Base-by-base conservation (phyloP, 2,888 invertebrate species). In the Apodemia duryi region DNA sequence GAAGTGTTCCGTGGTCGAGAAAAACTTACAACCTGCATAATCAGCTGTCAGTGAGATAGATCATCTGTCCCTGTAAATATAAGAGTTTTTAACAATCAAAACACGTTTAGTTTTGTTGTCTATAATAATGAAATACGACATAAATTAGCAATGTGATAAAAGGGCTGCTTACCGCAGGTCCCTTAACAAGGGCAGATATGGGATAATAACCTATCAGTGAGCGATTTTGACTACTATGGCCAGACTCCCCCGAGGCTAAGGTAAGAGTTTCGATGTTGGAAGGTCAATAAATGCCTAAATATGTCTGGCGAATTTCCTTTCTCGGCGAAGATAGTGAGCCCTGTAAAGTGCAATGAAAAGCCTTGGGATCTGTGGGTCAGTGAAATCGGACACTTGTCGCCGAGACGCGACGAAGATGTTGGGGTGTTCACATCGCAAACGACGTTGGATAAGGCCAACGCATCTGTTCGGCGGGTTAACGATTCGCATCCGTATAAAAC, bases 31-130 rank as follows among this genome's bases (percentile, higher is more conserved):
- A 88, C 92, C 91, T 90, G 89, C 92, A 91, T 92, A 92, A 92
- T 92, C 92, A 92, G 92, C 91, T 92, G 92, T 92, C 92, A 92
- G 86, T 89, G 89, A 92, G 85, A 86, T 83, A 88, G 88, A 92
- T 92, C 92, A 92, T 91, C 91, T 92, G 92, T 91, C 89, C 84
- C 85, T 89, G 92, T 91, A 91, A 91, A 91, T 91, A 91, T 88
- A 86, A 90, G 65, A 88, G 88, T 85, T 84, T 87, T 83, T 91
- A 85, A 87, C 86, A 82, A 88, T 85, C 88, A 88, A 82, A 89
- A 88, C 85, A 86, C 84, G 81, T 86, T 86, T 82, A 76, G 76
- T 77, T 77, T 76, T 71, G 73, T 76, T 75, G 76, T 78, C 78
- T 80, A 80, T 77, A 83, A 84, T 84, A 82, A 85, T 85, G 88